phyloP scores from a whole-genome alignment of 2,113 vertebrate genomes.

The Oncorhynchus keta region DNA sequence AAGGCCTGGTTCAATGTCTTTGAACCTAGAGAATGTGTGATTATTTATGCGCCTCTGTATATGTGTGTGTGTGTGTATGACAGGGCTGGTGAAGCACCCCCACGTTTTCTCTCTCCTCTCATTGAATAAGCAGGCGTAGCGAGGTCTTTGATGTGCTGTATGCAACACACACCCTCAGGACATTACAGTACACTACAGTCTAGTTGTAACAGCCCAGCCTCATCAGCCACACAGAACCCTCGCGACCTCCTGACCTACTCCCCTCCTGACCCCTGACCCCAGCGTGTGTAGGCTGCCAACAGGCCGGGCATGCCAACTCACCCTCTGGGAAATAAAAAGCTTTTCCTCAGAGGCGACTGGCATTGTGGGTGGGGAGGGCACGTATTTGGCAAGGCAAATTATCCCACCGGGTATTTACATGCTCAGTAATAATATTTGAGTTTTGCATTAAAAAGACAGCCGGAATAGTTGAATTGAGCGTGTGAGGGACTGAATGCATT shows the following conservation, averaged over 20 bases:
- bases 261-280: constrained; percentile 1
- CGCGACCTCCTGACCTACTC: neutral
- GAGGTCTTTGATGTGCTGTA: constrained; percentile 8
- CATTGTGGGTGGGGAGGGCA: constrained; percentile 33
- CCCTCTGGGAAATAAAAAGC: neutral
- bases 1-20: constrained; percentile 20
- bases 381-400: constrained; percentile 56
- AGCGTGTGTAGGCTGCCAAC: neutral
- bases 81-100: too few relatives aligned
- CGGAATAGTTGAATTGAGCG: constrained; percentile 68
- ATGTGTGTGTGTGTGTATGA: constrained; percentile 2
- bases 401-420: constrained; percentile 64
- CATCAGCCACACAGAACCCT: constrained; percentile 7
- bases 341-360: neutral
- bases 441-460: constrained; percentile 72
- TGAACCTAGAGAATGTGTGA: constrained; percentile 2
- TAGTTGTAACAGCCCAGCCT: constrained; percentile 16
- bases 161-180: constrained; percentile 6
- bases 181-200: constrained; percentile 13
- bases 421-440: constrained; percentile 63
- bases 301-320: neutral
- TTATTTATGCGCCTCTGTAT: constrained; percentile 12
- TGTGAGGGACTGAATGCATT: constrained; percentile 55
- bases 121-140: too few relatives aligned
- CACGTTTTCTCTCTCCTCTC: too few relatives aligned